Percentiles rank a stretch among this genome's conserved stretches.
Evolutionary conservation across 1,140 invertebrate species (phyloP).

Genomic region (Lasioglossum baleicum): DNA sequence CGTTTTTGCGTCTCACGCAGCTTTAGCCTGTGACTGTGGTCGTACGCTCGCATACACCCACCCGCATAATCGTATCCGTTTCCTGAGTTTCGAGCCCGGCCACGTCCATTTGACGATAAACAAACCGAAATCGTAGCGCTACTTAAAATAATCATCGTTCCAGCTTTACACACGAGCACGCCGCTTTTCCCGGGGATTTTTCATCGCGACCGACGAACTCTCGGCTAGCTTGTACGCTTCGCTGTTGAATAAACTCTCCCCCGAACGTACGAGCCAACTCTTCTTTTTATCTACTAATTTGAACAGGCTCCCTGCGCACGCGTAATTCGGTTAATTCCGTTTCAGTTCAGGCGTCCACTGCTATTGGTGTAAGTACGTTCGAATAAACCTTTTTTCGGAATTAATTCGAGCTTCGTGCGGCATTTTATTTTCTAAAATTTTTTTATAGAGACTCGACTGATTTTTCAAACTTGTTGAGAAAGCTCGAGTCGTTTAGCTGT

Average conservation of each 20-base stretch:
- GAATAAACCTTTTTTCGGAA: no score
- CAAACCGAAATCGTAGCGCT: slow-evolving; percentile 27
- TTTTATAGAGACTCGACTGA: no score
- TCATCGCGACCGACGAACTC: background rate
- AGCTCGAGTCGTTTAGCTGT: no score
- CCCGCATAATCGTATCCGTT: slow-evolving; percentile 30
- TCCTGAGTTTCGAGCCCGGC: slow-evolving; percentile 35
- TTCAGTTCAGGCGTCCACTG: no score
- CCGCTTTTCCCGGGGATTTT: background rate
- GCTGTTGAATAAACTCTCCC: background rate
- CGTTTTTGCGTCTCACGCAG: background rate
- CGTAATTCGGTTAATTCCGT: no score
- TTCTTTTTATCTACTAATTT: background rate
- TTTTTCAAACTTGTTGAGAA: no score
- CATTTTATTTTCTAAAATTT: no score
- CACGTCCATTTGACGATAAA: slow-evolving; percentile 39
- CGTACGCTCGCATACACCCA: background rate
- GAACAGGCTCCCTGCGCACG: no score
- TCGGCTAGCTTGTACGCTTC: no score
- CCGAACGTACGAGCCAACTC: background rate
- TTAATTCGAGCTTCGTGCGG: no score
- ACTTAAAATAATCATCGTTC: slow-evolving; percentile 29
- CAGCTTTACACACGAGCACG: background rate
- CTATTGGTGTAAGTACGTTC: no score
- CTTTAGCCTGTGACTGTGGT: no score